phyloP scores from a whole-genome alignment of 2,888 invertebrate species.

The Sinhomidia bicolor region DNA sequence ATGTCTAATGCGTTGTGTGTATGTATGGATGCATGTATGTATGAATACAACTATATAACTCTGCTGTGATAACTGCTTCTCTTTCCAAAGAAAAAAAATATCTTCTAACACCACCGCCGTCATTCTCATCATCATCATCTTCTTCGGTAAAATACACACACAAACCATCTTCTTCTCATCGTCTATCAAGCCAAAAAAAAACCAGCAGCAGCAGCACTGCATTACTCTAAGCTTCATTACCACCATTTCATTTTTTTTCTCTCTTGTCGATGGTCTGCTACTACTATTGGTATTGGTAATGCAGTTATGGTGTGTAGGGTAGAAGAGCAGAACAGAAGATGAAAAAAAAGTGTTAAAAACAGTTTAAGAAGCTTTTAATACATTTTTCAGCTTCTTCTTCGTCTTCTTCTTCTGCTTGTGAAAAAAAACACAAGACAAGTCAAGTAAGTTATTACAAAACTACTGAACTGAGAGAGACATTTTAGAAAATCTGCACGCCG shows the following conservation, averaged over 20 bases:
- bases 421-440: conserved; percentile 8
- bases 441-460: conserved; percentile 13
- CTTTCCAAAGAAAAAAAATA: not conserved
- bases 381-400: conserved; percentile 48
- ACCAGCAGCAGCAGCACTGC: not conserved
- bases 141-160: not conserved
- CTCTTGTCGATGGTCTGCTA: not conserved
- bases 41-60: not conserved
- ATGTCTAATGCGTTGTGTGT: conserved; percentile 7
- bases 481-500: conserved; percentile 8
- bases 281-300: not conserved
- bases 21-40: not conserved
- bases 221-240: too few species aligned
- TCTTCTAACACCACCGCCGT: conserved; percentile 21
- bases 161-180: not conserved
- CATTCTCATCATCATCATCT: not conserved
- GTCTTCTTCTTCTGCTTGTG: not conserved
- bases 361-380: conserved; percentile 62
- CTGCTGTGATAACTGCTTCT: not conserved
- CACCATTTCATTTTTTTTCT: too few species aligned
- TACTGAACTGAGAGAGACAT: not conserved
- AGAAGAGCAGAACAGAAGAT: not conserved
- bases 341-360: conserved; percentile 57
- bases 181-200: not conserved
- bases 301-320: too few species aligned